Evolutionary conservation across 2,113 vertebrate species (phyloP), one percentile per base, ranked within the genome.

Genomic region (Grus americana): DNA sequence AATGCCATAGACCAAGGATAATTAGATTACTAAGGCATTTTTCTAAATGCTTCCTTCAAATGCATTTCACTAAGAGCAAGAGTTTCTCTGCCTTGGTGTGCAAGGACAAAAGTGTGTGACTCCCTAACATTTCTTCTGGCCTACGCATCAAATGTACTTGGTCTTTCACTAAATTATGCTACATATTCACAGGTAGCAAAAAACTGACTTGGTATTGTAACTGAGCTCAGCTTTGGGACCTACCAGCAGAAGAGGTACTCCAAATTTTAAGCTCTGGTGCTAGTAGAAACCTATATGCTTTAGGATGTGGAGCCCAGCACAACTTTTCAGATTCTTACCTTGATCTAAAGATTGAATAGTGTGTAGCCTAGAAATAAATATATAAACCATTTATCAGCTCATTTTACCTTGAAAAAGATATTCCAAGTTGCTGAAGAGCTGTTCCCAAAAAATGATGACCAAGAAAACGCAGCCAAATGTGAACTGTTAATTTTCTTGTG

Each of bases 401-500:
- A 70, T 24, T 89, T 94, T 95, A 85, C 52, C 50, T 79, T 93
- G 92, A 85, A 67, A 86, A 75, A 89, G 40, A 40, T 46, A 34
- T 36, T 14, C 49, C 38, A 74, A 74, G 22, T 71, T 57, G 23
- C 85, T 32, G n/a, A 89, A 87, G 80, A 90, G 62, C 52, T 94
- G 47, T 79, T 36, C 67, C 46, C 70, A 63, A 86, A 73, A 92
- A 90, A 76, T 74, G 19, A 62, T 79, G 62, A 40, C 58, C 57
- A 76, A 79, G 66, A 82, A 87, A 90, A 91, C 57, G 55, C 58
- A 94, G 57, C 66, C 84, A 86, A 84, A 84, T 87, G 36, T 32
- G 55, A 87, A 70, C 46, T 86, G 82, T 68, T 94, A 91, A 95
- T 96, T 94, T 97, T 91, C 67, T 93, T 89, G 63, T 88, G 75